Evolutionary conservation across 1,140 invertebrate species (phyloP), one percentile per base, ranked within the genome.

Genomic region (Rhopalosiphum maidis): DNA sequence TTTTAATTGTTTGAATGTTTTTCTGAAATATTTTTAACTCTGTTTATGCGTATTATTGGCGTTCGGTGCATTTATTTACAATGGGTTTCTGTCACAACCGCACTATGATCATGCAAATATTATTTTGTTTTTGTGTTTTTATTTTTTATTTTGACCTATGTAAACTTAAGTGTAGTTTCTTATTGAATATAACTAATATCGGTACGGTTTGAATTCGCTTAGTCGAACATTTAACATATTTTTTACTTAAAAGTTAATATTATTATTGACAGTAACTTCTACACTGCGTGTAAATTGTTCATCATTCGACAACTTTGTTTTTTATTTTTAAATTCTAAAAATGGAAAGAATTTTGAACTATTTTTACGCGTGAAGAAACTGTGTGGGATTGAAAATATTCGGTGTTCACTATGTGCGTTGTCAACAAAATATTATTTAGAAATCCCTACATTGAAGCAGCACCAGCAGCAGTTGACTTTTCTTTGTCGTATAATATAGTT

Each of bases 321-420:
- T 77, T 77, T 77, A 51, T 68, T 77, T 77, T 77, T 77, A 30
- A 77, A 77, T n/a, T n/a, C 30, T 18, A 15, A 77, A 60, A 43
- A 85, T 3, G 83, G 23, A 87, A 87, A 48, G 41, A n/a, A 87
- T 88, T 35, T 88, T 43, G 83, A 51, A 51, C 30, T 88, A 88
- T 51, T 88, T 88, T 54, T 37, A 55, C 7, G 23, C 9, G 51
- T 41, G 22, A 55, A 90, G 54, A 25, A 25, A 55, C 51, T 8
- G 51, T 37, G 88, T 90, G 51, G 51, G 88, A 90, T 90, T 37
- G 87, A 90, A 89, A 37, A 54, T 88, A 88, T 51, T 51, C 11
- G 48, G n/a, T 43, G n/a, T 15, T 87, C 5, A 11, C 43, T 25
- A 15, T 30, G 23, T 15, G 48, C 35, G 51, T 60, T 41, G 54